Percentiles rank a stretch among this genome's conserved stretches.
These are phyloP conservation scores for Drosophila erecta DNA, from an alignment of 1,140 invertebrate species.

Conservation along the genomic window DNA sequence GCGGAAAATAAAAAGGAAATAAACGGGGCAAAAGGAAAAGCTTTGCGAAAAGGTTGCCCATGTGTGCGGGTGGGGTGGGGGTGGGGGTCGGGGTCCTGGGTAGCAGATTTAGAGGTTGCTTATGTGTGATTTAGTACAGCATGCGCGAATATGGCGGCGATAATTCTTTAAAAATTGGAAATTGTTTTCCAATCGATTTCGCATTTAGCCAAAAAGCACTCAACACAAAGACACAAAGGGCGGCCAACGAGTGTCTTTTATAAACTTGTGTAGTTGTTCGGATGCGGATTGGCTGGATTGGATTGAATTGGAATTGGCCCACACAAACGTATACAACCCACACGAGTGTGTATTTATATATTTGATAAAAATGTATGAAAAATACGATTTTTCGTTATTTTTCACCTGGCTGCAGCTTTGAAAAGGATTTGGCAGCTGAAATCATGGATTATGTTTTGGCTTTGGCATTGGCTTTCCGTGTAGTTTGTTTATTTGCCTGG, in stretches of 20 bases:
- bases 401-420: conserved; percentile 75
- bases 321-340: conserved; percentile 1
- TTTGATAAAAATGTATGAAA: conserved; percentile 58
- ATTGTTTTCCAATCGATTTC: conserved; percentile 85
- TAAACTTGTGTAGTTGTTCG: conserved; percentile 47
- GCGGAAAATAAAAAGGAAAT: conserved; percentile 75
- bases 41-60: conserved; percentile 66
- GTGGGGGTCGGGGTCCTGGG: conserved; percentile 25
- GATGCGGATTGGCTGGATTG: not conserved
- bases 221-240: conserved; percentile 43
- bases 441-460: conserved; percentile 70
- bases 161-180: conserved; percentile 85
- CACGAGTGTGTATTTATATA: conserved; percentile 45
- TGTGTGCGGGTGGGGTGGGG: not conserved
- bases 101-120: conserved; percentile 85
- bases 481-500: conserved; percentile 59
- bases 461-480: conserved; percentile 44
- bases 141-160: conserved; percentile 84
- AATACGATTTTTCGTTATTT: conserved; percentile 70
- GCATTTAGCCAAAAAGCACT: conserved; percentile 83
- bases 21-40: conserved; percentile 76
- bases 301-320: not conserved
- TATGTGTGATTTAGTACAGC: conserved; percentile 84
- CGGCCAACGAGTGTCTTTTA: conserved; percentile 59
- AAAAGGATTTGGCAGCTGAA: conserved; percentile 73